Percentiles rank a stretch among this genome's conserved stretches.
Conservation (phyloP, 2,888 invertebrate genomes). For the Plebejus melissa region DNA sequence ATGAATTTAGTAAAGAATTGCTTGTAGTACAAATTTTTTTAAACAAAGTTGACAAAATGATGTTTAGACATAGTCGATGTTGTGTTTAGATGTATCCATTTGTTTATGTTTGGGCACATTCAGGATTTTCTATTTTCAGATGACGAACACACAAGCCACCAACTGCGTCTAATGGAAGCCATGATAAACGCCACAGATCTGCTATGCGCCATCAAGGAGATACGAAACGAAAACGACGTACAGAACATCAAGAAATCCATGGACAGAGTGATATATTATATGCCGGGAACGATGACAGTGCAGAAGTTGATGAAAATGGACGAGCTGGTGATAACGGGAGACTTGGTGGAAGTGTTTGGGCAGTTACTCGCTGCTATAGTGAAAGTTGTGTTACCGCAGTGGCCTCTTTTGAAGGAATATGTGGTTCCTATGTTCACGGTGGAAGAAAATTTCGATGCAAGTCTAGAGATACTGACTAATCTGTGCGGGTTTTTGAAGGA, state of each 20-base stretch:
- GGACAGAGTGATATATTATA: slow-evolving; percentile 39
- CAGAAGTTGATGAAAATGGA: slow-evolving; percentile 82
- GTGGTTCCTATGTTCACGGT: slow-evolving; percentile 70
- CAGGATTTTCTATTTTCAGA: slow-evolving; percentile 66
- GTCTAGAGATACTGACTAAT: slow-evolving; percentile 66
- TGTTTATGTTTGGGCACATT: slow-evolving; percentile 71
- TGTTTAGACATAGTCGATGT: slow-evolving; percentile 20
- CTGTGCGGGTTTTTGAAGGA: slow-evolving; percentile 70
- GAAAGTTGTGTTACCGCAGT: slow-evolving; percentile 73
- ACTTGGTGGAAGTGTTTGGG: slow-evolving; percentile 68
- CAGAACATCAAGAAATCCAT: slow-evolving; percentile 43
- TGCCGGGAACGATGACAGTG: slow-evolving; percentile 81
- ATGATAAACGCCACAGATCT: slow-evolving; percentile 51
- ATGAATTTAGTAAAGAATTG: too few relatives aligned
- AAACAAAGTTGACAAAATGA: background rate
- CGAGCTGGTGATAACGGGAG: slow-evolving; percentile 41
- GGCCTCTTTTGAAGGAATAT: slow-evolving; percentile 75
- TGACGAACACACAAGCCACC: slow-evolving; percentile 35
- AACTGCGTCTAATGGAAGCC: slow-evolving; percentile 41
- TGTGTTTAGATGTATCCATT: slow-evolving; percentile 37
- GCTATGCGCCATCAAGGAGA: slow-evolving; percentile 47
- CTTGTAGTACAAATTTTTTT: too few relatives aligned
- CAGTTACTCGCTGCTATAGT: slow-evolving; percentile 72
- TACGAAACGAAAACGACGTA: slow-evolving; percentile 56
- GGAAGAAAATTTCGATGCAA: slow-evolving; percentile 72